Percentiles rank a stretch among this genome's conserved stretches.
These are phyloP conservation scores for Cosmia trapezina DNA, from an alignment of 2,888 invertebrate genomes.

Conservation along the genomic window DNA sequence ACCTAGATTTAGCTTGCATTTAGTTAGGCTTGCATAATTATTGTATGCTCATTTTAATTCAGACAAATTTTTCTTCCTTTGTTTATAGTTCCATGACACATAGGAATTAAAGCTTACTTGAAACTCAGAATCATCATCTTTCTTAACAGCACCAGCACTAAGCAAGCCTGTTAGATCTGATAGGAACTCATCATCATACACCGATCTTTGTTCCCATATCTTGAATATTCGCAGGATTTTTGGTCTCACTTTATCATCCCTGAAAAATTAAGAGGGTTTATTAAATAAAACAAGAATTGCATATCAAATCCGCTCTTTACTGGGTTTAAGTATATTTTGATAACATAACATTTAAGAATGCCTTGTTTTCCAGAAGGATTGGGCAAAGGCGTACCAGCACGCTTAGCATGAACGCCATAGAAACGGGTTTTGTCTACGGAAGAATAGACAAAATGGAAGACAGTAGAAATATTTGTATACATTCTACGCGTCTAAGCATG, in stretches of 20 bases:
- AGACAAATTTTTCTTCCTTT: too few species aligned
- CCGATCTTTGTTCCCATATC: constrained; percentile 98
- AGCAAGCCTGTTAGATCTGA: constrained; percentile 96
- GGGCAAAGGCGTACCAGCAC: too few species aligned
- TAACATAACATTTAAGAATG: neutral
- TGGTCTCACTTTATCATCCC: constrained; percentile 96
- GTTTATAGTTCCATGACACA: neutral
- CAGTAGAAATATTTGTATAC: too few species aligned
- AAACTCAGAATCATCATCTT: constrained; percentile 93
- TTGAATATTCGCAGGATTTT: constrained; percentile 97
- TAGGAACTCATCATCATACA: constrained; percentile 97
- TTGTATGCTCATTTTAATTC: neutral
- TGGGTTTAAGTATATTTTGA: neutral
- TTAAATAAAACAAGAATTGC: neutral
- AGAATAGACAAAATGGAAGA: too few species aligned
- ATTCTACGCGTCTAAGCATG: too few species aligned
- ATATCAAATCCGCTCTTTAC: neutral
- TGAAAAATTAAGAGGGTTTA: constrained; percentile 76
- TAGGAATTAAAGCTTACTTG: constrained; percentile 80
- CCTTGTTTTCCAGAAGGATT: too few species aligned
- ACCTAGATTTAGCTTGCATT: too few species aligned
- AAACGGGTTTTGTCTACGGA: too few species aligned
- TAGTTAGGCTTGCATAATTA: neutral
- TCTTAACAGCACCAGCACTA: constrained; percentile 93
- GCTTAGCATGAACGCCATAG: too few species aligned